Evolutionary conservation across 2,888 invertebrate genomes (phyloP), one percentile per base, ranked within the genome.

Genomic region (Dendrolimus pini): DNA sequence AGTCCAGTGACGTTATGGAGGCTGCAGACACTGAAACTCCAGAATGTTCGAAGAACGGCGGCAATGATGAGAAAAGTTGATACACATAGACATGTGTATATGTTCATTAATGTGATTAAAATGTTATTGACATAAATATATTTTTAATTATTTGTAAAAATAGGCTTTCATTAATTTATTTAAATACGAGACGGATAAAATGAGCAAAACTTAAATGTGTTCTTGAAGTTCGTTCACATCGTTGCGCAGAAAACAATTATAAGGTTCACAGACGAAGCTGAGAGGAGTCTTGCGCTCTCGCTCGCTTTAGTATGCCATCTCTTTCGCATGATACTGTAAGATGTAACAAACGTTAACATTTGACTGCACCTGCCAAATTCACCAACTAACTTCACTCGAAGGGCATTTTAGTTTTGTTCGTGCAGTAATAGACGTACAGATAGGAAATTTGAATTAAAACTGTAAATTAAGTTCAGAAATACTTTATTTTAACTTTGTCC

Each of bases 1-100:
- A 71, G n/a, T 47, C 47, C 47, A 47, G 47, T 47, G 9, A 47
- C 9, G 65, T 58, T 2, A 59, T 67, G 1, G 74, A 75, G 54
- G 61, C 56, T 1, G 41, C 66, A 13, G 65, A 66, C n/a, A 60
- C 52, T 7, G 41, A 60, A 30, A 60, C 62, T 55, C 59, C 58
- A 41, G 10, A 54, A 54, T n/a, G 41, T 41, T 41, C 63, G 1
- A 60, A 47, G 30, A 60, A 62, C 58, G 62, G 66, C 18, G 54
- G 57, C n/a, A 62, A 68, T 41, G 42, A 57, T 10, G 54, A 52
- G 47, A 30, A 30, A 30, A 47, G 47, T 47, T 47, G 47, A 47
- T 47, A 47, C 30, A 30, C 30, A 3, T 47, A 9, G 1, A 8
- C 12, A 47, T 47, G 12, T 47, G 12, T 59, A 30, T 57, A 58